phyloP scores from a whole-genome alignment of 1,140 invertebrate genomes.

The Argopecten irradians region DNA sequence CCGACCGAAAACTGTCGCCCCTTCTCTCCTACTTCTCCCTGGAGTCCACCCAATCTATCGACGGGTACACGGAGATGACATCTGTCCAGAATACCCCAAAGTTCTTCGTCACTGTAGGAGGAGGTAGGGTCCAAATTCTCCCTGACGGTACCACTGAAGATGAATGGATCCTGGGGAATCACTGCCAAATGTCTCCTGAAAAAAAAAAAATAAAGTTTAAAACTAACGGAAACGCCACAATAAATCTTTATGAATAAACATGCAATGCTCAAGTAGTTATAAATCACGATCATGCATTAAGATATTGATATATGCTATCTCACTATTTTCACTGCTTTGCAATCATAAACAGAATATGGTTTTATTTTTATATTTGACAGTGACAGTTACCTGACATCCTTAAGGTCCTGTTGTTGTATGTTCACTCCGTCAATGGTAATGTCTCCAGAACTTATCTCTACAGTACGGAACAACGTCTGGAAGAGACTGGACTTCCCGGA shows the following conservation, averaged over 20 bases:
- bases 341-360: too few relatives aligned
- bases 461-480: conserved; percentile 84
- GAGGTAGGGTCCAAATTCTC: conserved; percentile 93
- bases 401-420: conserved; percentile 83
- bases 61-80: conserved; percentile 86
- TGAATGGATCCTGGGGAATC: conserved; percentile 96
- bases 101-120: conserved; percentile 83
- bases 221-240: too few relatives aligned
- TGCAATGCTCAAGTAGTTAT: too few relatives aligned
- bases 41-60: conserved; percentile 71
- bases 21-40: conserved; percentile 65
- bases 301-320: too few relatives aligned
- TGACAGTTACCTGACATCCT: conserved; percentile 82
- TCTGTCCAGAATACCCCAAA: conserved; percentile 87
- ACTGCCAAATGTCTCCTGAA: conserved; percentile 88
- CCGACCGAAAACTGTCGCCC: conserved; percentile 84
- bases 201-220: too few relatives aligned
- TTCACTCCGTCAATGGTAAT: conserved; percentile 82
- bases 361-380: too few relatives aligned
- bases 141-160: conserved; percentile 90
- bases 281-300: too few relatives aligned
- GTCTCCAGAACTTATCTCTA: conserved; percentile 69
- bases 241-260: too few relatives aligned
- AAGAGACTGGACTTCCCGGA: conserved; percentile 94
- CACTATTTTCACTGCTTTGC: not conserved